These are phyloP conservation scores for Axis porcinus DNA, from an alignment of 2,113 vertebrate species.

Conservation along the genomic window DNA sequence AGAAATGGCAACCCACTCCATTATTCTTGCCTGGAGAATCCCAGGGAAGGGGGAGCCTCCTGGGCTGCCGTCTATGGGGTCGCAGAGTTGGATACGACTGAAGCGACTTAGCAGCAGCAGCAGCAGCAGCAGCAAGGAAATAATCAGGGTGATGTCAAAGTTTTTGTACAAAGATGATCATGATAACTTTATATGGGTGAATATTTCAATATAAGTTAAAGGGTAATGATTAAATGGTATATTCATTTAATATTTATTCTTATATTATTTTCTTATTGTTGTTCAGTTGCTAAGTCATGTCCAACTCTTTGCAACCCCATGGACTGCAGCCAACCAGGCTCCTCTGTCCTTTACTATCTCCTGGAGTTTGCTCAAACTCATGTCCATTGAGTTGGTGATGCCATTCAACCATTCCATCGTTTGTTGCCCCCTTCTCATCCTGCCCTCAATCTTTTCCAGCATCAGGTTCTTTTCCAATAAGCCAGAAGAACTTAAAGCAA, in stretches of 20 bases:
- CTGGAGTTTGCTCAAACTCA: not conserved
- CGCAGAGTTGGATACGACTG: no score
- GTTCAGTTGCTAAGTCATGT: not conserved
- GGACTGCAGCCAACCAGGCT: not conserved
- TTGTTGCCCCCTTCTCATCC: rapidly evolving
- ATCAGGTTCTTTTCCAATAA: not conserved
- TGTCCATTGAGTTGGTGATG: not conserved
- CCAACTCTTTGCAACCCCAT: not conserved
- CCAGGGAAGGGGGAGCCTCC: no score
- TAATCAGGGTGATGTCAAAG: not conserved
- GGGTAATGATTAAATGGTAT: not conserved
- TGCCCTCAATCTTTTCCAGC: not conserved
- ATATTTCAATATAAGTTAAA: not conserved
- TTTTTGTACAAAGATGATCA: not conserved
- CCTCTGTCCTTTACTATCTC: not conserved
- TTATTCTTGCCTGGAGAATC: no score
- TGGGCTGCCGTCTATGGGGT: no score
- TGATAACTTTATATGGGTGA: not conserved
- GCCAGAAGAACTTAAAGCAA: not conserved
- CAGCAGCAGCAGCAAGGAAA: not conserved
- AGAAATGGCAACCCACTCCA: no score
- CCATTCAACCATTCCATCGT: not conserved
- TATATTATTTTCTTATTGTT: not conserved
- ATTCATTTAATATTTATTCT: not conserved
- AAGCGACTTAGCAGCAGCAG: no score